phyloP scores from a whole-genome alignment of 2,888 invertebrate genomes.

The Lucinisca nassula region DNA sequence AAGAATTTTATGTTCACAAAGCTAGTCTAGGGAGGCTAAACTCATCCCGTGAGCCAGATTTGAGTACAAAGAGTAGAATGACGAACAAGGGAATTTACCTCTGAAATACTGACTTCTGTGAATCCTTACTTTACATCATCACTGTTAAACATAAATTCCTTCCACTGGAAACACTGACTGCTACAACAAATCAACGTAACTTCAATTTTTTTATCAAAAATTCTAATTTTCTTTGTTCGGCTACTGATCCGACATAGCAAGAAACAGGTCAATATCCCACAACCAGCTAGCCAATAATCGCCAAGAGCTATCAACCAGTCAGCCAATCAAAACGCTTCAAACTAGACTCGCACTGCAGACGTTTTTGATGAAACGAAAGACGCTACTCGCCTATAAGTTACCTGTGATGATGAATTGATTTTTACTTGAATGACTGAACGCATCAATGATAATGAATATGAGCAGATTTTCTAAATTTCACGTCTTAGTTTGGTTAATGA shows the following conservation, averaged over 20 bases:
- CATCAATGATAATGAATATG: not conserved
- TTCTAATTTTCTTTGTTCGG: constrained; percentile 57
- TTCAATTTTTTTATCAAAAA: constrained; percentile 17
- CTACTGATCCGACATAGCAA: constrained; percentile 27
- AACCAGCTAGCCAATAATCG: constrained; percentile 67
- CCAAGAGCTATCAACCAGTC: constrained; percentile 60
- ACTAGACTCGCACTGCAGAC: not conserved
- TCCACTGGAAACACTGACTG: not conserved
- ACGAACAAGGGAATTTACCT: not conserved
- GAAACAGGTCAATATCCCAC: constrained; percentile 64
- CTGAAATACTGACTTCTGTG: not conserved
- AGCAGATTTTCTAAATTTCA: not conserved
- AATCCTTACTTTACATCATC: not conserved
- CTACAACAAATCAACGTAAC: not conserved
- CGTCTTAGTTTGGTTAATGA: not conserved
- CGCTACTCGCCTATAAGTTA: constrained; percentile 3
- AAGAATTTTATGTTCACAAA: no score
- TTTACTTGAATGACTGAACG: not conserved
- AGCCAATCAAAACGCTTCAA: constrained; percentile 65
- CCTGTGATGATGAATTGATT: not conserved
- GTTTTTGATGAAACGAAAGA: constrained; percentile 26
- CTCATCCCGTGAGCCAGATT: no score
- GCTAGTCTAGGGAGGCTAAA: no score
- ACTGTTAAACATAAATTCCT: not conserved
- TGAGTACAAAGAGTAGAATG: no score